A percentile compares a stretch with the other conserved stretches of the same genome.
Evolutionary conservation across 2,113 vertebrate species (phyloP).

Genomic region (Salvelinus namaycush): DNA sequence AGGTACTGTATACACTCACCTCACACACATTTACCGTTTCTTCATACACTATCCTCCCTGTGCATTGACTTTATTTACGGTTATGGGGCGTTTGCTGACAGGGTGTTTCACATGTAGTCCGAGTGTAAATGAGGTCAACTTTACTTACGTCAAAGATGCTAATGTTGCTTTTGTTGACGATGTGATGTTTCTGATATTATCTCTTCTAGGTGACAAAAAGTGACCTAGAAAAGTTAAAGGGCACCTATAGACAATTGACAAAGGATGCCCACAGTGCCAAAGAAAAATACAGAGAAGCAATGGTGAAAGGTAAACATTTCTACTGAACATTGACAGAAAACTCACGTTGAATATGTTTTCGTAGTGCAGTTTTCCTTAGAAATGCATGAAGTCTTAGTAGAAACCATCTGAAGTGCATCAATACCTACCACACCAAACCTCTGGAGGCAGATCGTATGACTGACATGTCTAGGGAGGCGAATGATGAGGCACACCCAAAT

Average conservation of each 20-base stretch:
- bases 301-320: conserved; percentile 84
- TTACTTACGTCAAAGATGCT: no score
- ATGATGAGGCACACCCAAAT: no score
- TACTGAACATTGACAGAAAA: no score
- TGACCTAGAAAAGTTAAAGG: conserved; percentile 94
- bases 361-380: no score
- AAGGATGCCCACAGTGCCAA: conserved; percentile 91
- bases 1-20: conserved; percentile 69
- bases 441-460: background rate
- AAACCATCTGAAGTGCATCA: no score
- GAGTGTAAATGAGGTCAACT: background rate
- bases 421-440: background rate
- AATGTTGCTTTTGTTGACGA: background rate
- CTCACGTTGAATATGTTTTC: no score
- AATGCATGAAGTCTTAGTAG: no score
- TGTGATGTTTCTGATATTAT: conserved; percentile 13
- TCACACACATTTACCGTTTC: no score
- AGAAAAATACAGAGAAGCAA: conserved; percentile 93
- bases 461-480: background rate
- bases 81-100: no score
- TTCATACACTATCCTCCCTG: no score
- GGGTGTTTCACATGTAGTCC: no score
- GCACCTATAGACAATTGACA: conserved; percentile 87
- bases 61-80: no score
- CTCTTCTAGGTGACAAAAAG: conserved; percentile 87